Evolutionary conservation across 64 coral and sea anemone genomes (phyloP).

Genomic region (Anthopleura sola): DNA sequence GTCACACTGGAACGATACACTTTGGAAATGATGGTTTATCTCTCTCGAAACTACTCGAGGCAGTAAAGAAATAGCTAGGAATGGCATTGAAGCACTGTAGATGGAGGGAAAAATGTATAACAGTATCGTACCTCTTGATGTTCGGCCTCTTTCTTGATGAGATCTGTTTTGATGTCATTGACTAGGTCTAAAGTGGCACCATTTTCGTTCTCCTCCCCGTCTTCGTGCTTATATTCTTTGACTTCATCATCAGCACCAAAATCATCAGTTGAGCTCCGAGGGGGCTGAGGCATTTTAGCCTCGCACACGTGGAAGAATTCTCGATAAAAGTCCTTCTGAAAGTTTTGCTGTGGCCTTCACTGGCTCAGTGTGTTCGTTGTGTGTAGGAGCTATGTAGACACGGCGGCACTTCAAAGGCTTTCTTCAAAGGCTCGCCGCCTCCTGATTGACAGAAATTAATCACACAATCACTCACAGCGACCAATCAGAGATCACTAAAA

Average conservation of each 20-base stretch:
- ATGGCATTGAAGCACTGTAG: background rate
- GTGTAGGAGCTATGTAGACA: slow-evolving; percentile 64
- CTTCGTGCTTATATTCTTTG: slow-evolving; percentile 91
- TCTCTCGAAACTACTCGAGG: background rate
- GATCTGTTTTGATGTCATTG: slow-evolving; percentile 97
- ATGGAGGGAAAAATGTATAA: slow-evolving; percentile 1
- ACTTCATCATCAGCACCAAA: slow-evolving; percentile 94
- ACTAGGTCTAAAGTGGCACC: slow-evolving; percentile 91
- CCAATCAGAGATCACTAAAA: slow-evolving; percentile 33
- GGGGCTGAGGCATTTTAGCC: slow-evolving; percentile 97
- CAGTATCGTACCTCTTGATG: slow-evolving; percentile 54
- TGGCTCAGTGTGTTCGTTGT: slow-evolving; percentile 51
- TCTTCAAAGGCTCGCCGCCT: slow-evolving; percentile 52
- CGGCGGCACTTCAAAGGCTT: slow-evolving; percentile 64
- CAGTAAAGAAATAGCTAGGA: background rate
- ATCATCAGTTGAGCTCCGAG: slow-evolving; percentile 81
- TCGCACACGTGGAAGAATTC: slow-evolving; percentile 40
- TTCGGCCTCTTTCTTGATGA: slow-evolving; percentile 99
- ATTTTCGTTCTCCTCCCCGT: slow-evolving; percentile 83
- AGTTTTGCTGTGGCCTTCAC: slow-evolving; percentile 35
- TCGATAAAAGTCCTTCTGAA: slow-evolving; percentile 27
- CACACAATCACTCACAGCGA: slow-evolving; percentile 56
- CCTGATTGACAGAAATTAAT: slow-evolving; percentile 79
- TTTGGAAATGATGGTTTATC: background rate
- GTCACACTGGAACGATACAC: slow-evolving; percentile 24